Conservation (phyloP, 2,797 vertebrate genomes). For the Borostomias antarcticus region DNA sequence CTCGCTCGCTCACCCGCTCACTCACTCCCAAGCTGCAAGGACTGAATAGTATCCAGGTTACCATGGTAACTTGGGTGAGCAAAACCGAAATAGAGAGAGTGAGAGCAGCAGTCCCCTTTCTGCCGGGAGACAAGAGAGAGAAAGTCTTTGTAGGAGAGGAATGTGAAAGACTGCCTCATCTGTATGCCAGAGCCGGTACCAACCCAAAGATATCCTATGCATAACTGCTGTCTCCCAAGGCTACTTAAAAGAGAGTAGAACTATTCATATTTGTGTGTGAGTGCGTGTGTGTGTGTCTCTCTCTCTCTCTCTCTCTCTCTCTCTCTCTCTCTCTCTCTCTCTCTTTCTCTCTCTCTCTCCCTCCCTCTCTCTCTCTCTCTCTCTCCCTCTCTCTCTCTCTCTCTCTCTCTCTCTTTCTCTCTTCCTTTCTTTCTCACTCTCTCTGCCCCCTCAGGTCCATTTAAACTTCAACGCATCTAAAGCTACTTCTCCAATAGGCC, state of each 20-base stretch:
- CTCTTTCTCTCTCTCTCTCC: constrained; percentile 7
- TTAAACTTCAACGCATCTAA: constrained; percentile 44
- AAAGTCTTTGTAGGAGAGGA: constrained; percentile 58
- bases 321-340: too few relatives aligned
- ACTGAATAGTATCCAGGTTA: constrained; percentile 75
- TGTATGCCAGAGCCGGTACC: constrained; percentile 74
- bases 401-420: too few relatives aligned
- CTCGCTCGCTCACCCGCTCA: too few relatives aligned
- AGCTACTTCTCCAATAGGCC: constrained; percentile 29
- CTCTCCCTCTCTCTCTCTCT: too few relatives aligned
- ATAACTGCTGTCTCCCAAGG: constrained; percentile 58
- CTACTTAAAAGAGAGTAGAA: constrained; percentile 39
- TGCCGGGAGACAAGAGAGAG: constrained; percentile 50
- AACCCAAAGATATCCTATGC: constrained; percentile 70
- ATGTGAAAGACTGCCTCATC: constrained; percentile 72
- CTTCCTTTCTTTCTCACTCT: constrained; percentile 3
- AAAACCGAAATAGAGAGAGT: constrained; percentile 68
- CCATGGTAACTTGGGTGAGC: constrained; percentile 72
- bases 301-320: too few relatives aligned
- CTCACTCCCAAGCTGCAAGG: too few relatives aligned
- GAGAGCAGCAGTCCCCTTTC: constrained; percentile 55
- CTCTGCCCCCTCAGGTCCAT: constrained; percentile 33
- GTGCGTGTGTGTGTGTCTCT: too few relatives aligned
- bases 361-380: too few relatives aligned
- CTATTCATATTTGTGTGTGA: too few relatives aligned